Conservation (phyloP, 2,888 invertebrate species). For the Heliothis peltigera region DNA sequence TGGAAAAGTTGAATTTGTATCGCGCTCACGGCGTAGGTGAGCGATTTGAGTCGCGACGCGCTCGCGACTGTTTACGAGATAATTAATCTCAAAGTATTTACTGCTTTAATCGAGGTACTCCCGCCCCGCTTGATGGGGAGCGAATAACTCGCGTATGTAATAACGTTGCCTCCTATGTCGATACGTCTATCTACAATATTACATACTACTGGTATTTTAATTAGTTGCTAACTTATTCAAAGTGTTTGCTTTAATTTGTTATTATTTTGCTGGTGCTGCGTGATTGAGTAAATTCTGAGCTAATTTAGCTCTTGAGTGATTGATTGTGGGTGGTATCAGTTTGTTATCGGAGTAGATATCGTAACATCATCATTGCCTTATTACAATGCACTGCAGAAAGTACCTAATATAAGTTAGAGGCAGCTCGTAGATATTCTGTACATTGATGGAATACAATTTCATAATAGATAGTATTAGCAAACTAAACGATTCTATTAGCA, state of each 20-base stretch:
- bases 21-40: constrained; percentile 89
- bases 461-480: too few relatives aligned
- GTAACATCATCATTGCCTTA: too few relatives aligned
- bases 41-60: constrained; percentile 84
- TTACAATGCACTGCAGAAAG: too few relatives aligned
- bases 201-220: constrained; percentile 30
- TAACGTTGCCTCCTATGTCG: constrained; percentile 79
- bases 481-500: too few relatives aligned
- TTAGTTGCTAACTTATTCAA: constrained; percentile 12
- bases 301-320: too few relatives aligned
- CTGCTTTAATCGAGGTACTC: constrained; percentile 89
- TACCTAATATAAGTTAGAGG: too few relatives aligned
- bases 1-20: constrained; percentile 91
- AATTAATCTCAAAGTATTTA: constrained; percentile 90
- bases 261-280: constrained; percentile 1
- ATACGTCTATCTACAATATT: constrained; percentile 60
- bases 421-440: too few relatives aligned
- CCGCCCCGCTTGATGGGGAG: constrained; percentile 79
- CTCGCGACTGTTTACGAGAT: constrained; percentile 89
- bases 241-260: background rate
- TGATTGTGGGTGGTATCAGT: too few relatives aligned
- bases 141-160: constrained; percentile 88
- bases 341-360: too few relatives aligned
- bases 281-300: background rate
- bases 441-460: too few relatives aligned